Conservation (phyloP, 2,797 vertebrate species). For the Oceanodroma leucorhoa region DNA sequence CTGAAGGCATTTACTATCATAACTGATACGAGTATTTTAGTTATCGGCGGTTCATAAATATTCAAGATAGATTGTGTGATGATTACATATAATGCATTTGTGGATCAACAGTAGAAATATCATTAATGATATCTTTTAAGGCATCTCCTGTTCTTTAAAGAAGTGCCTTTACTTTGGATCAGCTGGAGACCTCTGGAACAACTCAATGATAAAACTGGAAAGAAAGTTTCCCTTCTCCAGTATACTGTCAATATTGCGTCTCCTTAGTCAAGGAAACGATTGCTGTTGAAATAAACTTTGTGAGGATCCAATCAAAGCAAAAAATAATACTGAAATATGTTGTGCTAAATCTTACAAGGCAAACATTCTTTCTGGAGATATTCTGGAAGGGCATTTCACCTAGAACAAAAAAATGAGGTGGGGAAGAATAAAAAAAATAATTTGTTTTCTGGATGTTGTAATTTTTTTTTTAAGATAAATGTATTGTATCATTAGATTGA, state of each 20-base stretch:
- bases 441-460: background rate
- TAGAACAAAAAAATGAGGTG: background rate
- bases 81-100: background rate
- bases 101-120: background rate
- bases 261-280: background rate
- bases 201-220: background rate
- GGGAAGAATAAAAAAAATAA: background rate
- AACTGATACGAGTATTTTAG: background rate
- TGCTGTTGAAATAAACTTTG: background rate
- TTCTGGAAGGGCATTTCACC: background rate
- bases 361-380: background rate
- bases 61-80: background rate
- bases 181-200: background rate
- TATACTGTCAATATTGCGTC: background rate
- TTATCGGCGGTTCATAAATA: background rate
- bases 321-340: background rate
- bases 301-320: background rate
- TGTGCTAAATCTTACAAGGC: background rate
- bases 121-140: background rate
- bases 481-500: background rate
- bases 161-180: background rate
- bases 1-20: background rate
- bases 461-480: background rate
- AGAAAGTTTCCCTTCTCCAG: background rate
- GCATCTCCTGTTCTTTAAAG: background rate